Evolutionary conservation across 2,797 vertebrate species (phyloP).

Genomic region (Ctenochaetus hawaiiensis): DNA sequence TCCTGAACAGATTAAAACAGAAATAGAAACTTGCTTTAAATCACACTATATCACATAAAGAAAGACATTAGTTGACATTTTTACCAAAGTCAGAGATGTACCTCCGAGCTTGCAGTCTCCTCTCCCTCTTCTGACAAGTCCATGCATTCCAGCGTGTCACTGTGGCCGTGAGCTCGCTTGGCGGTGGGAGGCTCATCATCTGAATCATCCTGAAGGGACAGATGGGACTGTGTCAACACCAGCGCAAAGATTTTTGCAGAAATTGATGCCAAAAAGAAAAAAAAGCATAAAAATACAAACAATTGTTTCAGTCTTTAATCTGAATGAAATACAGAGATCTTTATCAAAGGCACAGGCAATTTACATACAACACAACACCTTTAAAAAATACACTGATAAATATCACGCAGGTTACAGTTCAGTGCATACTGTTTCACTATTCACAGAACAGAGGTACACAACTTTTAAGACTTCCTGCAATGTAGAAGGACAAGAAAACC

Average conservation of each 20-base stretch:
- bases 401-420: background rate
- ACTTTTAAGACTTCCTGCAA: background rate
- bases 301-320: background rate
- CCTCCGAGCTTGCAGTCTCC: constrained; percentile 87
- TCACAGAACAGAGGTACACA: background rate
- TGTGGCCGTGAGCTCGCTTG: constrained; percentile 77
- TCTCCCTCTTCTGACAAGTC: constrained; percentile 92
- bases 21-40: background rate
- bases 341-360: background rate
- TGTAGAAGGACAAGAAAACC: constrained; percentile 19
- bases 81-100: constrained; percentile 35
- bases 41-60: background rate
- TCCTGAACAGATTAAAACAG: constrained; percentile 71
- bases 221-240: constrained; percentile 41
- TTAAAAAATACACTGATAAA: background rate
- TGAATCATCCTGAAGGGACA: constrained; percentile 87
- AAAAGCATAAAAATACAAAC: background rate
- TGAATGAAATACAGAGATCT: background rate
- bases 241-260: constrained; percentile 12
- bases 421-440: background rate
- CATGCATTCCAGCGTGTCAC: constrained; percentile 77
- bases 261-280: no score
- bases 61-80: background rate
- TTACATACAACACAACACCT: background rate
- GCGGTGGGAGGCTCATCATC: constrained; percentile 82